Evolutionary conservation across 2,113 vertebrate species (phyloP).

Genomic region (Eidolon helvum): DNA sequence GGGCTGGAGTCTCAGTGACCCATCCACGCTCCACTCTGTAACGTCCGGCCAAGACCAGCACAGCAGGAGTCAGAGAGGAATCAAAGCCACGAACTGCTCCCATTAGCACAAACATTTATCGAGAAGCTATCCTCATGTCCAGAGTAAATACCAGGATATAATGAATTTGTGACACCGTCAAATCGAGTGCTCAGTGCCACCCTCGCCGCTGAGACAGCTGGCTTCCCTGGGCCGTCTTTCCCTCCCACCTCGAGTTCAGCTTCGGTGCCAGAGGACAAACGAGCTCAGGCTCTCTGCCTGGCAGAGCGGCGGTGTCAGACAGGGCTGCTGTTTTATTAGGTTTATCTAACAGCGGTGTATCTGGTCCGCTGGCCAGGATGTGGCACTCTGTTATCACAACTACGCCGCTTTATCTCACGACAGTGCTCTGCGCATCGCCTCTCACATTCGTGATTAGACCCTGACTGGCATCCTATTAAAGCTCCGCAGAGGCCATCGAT

Average conservation of each 20-base stretch:
- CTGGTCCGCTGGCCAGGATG: slow-evolving; percentile 9
- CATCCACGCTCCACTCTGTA: fast-evolving
- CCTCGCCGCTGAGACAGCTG: background rate
- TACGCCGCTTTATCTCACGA: slow-evolving; percentile 12
- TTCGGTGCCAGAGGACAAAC: background rate
- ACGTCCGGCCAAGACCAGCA: background rate
- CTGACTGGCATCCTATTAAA: background rate
- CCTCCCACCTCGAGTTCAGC: background rate
- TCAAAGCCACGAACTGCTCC: background rate
- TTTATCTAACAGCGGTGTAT: slow-evolving; percentile 52
- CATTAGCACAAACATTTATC: background rate
- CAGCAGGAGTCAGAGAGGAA: background rate
- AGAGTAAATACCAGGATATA: background rate
- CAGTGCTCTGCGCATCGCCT: slow-evolving; percentile 8
- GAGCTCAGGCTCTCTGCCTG: background rate
- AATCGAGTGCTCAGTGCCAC: background rate
- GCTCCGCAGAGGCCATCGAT: background rate
- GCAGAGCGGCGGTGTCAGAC: background rate
- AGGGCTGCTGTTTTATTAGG: slow-evolving; percentile 49
- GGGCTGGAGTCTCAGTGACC: background rate
- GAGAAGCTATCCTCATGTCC: background rate
- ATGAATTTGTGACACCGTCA: background rate
- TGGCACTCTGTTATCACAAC: background rate
- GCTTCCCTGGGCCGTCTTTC: background rate
- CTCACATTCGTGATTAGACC: background rate